Evolutionary conservation across 2,888 invertebrate genomes (phyloP), one percentile per base, ranked within the genome.

Genomic region (Calameuta pallipes): DNA sequence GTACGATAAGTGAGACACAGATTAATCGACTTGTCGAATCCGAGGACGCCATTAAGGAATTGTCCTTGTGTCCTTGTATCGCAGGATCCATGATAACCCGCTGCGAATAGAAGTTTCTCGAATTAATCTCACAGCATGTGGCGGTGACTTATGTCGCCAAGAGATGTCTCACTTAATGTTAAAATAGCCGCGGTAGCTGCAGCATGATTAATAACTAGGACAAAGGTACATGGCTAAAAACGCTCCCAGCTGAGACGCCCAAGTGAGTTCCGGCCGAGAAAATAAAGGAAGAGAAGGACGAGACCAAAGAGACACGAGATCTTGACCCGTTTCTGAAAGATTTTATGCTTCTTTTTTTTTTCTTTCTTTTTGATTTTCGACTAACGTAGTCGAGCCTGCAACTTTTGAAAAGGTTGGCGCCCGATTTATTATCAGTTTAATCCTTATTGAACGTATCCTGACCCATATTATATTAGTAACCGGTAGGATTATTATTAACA

Each of bases 401-500:
- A 56, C 56, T 56, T 56, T 56, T 56, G 56, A 56, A 56, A 23
- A 56, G 23, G 56, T 56, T 56, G 23, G 56, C 56, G 23, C 31
- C 33, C 71, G 71, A 71, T 71, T 71, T 71, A 71, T 71, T 34
- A 71, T 33, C 31, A 33, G 31, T 31, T 71, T 71, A 71, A 71
- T 71, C 71, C 71, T 71, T 71, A 34, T 33, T 33, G 34, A 71
- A 71, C 33, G 71, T 71, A 34, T 34, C 33, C 71, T 71, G 71
- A 71, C 71, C 71, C 71, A 71, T 33, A 33, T 71, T 71, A 71
- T 71, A 71, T 71, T 71, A 71, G 71, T 71, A 71, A 33, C 71
- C 71, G 36, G 36, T 34, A 75, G 85, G 85, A 85, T 85, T 83
- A 83, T 73, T 83, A 85, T 85, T 85, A 85, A 83, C 79, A 74